Percentiles rank a stretch among this genome's conserved stretches.
phyloP scores from a whole-genome alignment of 2,113 vertebrate species.

The Glareola pratincola region DNA sequence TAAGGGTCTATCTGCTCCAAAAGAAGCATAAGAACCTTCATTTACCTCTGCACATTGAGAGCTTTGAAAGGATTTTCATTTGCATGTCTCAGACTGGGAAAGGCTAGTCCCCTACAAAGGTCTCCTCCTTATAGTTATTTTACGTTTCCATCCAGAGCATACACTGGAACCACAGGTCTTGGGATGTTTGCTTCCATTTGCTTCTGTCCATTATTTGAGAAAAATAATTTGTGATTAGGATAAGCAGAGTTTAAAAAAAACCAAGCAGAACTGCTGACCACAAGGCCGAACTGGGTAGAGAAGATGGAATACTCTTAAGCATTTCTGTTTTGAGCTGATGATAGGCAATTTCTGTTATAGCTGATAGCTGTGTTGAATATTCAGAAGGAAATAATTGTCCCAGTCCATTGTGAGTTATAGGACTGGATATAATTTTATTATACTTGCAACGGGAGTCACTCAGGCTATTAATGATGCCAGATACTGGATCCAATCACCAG shows the following conservation, averaged over 20 bases:
- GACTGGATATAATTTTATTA: background rate
- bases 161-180: background rate
- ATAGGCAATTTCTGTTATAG: background rate
- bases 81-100: background rate
- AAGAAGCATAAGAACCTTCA: background rate
- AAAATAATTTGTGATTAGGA: background rate
- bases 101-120: background rate
- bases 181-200: background rate
- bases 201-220: background rate
- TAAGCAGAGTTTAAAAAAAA: background rate
- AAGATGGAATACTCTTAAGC: background rate
- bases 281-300: accelerated
- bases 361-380: background rate
- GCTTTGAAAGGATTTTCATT: background rate
- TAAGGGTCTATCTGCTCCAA: background rate
- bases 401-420: background rate
- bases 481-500: background rate
- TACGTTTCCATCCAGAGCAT: background rate
- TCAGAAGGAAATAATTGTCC: background rate
- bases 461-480: background rate
- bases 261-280: background rate
- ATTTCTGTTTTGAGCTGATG: background rate
- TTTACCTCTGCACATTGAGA: background rate
- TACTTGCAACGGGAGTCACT: background rate
- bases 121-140: background rate